These are phyloP conservation scores for Ischnus inquisitorius DNA, from an alignment of 2,888 invertebrate genomes.

Conservation along the genomic window DNA sequence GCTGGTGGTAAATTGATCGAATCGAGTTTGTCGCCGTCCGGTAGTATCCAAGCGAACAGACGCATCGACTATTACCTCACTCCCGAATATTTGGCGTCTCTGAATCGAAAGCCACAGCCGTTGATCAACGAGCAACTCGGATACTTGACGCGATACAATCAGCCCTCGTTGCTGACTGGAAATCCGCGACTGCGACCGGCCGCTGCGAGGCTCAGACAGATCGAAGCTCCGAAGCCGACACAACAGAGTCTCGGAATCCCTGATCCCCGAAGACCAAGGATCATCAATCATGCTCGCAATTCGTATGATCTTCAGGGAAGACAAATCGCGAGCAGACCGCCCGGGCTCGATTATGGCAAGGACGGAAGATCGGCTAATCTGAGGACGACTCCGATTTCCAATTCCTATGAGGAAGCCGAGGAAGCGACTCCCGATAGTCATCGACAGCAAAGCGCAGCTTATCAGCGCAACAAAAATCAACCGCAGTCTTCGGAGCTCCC, in stretches of 20 bases:
- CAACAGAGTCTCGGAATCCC: too few relatives aligned
- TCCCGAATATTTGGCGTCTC: conserved; percentile 8
- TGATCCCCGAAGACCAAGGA: not conserved
- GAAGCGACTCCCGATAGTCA: too few relatives aligned
- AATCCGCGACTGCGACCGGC: conserved; percentile 13
- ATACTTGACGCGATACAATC: conserved; percentile 42
- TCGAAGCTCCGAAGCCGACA: not conserved
- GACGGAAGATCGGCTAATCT: too few relatives aligned
- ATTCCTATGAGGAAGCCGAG: not conserved
- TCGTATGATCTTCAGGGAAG: too few relatives aligned
- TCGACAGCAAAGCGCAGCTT: not conserved
- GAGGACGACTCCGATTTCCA: not conserved
- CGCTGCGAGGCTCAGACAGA: not conserved
- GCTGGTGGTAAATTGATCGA: not conserved
- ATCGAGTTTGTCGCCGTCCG: not conserved
- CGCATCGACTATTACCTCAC: conserved; percentile 42
- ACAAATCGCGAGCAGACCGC: too few relatives aligned
- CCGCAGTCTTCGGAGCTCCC: not conserved
- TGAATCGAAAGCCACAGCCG: not conserved
- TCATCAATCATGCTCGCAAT: too few relatives aligned
- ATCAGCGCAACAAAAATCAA: not conserved
- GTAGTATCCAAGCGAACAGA: conserved; percentile 28
- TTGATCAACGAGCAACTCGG: conserved; percentile 29
- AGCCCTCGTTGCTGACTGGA: conserved; percentile 27
- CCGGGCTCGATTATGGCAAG: too few relatives aligned